Evolutionary conservation across 1,140 invertebrate species (phyloP).

Genomic region (Drosophila erecta): DNA sequence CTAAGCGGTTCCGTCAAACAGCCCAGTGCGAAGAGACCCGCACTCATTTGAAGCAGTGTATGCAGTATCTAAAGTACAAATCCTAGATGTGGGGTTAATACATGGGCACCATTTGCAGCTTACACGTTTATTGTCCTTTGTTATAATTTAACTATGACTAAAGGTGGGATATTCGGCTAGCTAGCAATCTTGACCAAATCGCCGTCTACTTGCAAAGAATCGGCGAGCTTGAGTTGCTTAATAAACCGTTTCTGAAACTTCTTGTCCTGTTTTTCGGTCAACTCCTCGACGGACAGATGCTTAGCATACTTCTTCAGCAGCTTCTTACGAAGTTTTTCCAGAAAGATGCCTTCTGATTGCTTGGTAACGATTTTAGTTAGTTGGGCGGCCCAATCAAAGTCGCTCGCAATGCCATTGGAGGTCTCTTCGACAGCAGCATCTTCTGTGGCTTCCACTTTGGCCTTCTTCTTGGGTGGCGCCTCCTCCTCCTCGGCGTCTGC

Average conservation of each 20-base stretch:
- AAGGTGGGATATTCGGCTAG: conserved; percentile 4
- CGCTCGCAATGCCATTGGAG: conserved; percentile 20
- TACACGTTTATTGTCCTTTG: conserved; percentile 62
- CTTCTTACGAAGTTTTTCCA: conserved; percentile 86
- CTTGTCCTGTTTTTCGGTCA: conserved; percentile 71
- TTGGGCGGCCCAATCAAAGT: conserved; percentile 64
- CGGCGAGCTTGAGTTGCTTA: conserved; percentile 69
- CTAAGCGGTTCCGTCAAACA: conserved; percentile 36
- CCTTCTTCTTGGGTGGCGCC: conserved; percentile 65
- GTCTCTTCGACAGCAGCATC: conserved; percentile 64
- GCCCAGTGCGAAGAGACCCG: conserved; percentile 40
- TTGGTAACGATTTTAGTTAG: conserved; percentile 57
- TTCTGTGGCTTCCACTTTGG: conserved; percentile 35
- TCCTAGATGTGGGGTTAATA: conserved; percentile 12
- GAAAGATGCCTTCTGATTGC: conserved; percentile 65
- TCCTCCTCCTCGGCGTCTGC: conserved; percentile 29
- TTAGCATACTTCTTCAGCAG: conserved; percentile 86
- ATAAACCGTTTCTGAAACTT: conserved; percentile 77
- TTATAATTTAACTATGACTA: conserved; percentile 37
- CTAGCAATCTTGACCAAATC: conserved; percentile 63
- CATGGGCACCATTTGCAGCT: conserved; percentile 28
- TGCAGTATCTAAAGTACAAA: conserved; percentile 45
- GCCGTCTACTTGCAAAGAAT: conserved; percentile 52
- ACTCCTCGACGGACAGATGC: conserved; percentile 48
- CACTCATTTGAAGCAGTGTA: conserved; percentile 48